Percentiles rank a stretch among this genome's conserved stretches.
Conservation (phyloP, 2,888 invertebrate genomes). For the Limnephilus rhombicus region DNA sequence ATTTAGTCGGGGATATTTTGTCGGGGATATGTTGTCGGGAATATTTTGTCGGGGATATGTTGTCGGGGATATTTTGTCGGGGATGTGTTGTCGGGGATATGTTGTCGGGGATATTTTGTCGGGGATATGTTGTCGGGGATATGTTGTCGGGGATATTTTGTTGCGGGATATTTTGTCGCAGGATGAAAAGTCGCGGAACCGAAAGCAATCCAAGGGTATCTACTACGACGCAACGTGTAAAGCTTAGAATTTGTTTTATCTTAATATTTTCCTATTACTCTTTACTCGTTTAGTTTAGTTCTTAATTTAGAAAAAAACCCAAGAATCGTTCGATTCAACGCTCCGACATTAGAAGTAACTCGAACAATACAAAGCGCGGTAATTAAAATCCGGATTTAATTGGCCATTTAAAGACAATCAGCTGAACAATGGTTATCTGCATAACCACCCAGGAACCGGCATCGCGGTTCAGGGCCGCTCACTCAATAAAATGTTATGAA, state of each 20-base stretch:
- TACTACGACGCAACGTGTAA: neutral
- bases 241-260: neutral
- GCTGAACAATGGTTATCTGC: constrained; percentile 58
- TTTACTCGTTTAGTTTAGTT: neutral
- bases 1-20: no score
- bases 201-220: neutral
- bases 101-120: no score
- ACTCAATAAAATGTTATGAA: neutral
- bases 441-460: neutral
- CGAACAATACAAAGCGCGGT: constrained; percentile 27
- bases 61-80: no score
- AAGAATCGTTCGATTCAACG: neutral
- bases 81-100: no score
- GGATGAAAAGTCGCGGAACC: no score
- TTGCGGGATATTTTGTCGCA: no score
- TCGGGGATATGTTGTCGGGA: no score
- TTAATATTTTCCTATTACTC: neutral
- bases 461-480: neutral
- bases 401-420: constrained; percentile 64
- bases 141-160: no score
- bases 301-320: neutral
- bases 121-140: no score
- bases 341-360: neutral
- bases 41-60: no score
- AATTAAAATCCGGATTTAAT: constrained; percentile 64